A percentile compares a stretch with the other conserved stretches of the same genome.
These are phyloP conservation scores for Sipunculus nudus DNA, from an alignment of 2,888 invertebrate genomes.

Conservation along the genomic window DNA sequence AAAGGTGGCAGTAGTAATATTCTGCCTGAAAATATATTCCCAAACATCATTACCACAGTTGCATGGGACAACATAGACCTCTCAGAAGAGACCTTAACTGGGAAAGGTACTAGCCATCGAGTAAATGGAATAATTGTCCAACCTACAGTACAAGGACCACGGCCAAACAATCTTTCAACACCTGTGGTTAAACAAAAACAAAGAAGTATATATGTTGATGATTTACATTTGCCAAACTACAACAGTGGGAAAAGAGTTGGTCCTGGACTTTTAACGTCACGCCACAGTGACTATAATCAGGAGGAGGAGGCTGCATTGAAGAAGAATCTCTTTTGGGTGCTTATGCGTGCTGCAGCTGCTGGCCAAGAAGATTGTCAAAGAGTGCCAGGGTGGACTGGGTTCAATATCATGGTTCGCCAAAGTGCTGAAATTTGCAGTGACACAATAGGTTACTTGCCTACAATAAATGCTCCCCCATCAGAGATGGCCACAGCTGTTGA, in stretches of 20 bases:
- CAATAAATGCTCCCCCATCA: conserved; percentile 33
- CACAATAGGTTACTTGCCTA: conserved; percentile 30
- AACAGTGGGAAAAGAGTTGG: conserved; percentile 18
- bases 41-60: conserved; percentile 24
- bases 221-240: conserved; percentile 14
- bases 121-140: conserved; percentile 43
- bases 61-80: conserved; percentile 45
- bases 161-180: conserved; percentile 3
- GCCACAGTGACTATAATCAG: not conserved
- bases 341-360: conserved; percentile 11
- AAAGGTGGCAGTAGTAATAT: conserved; percentile 1
- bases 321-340: conserved; percentile 22
- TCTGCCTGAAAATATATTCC: conserved; percentile 27
- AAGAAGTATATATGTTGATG: conserved; percentile 10
- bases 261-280: conserved; percentile 6
- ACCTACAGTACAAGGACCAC: conserved; percentile 13
- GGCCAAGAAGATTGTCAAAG: conserved; percentile 26
- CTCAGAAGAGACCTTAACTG: conserved; percentile 37
- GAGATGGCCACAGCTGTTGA: conserved; percentile 29
- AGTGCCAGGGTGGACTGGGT: conserved; percentile 37
- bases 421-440: conserved; percentile 8
- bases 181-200: conserved; percentile 16
- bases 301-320: conserved; percentile 3
- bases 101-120: conserved; percentile 36
- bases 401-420: conserved; percentile 28